Evolutionary conservation across 2,113 vertebrate species (phyloP).

Genomic region (Herpailurus yagouaroundi): DNA sequence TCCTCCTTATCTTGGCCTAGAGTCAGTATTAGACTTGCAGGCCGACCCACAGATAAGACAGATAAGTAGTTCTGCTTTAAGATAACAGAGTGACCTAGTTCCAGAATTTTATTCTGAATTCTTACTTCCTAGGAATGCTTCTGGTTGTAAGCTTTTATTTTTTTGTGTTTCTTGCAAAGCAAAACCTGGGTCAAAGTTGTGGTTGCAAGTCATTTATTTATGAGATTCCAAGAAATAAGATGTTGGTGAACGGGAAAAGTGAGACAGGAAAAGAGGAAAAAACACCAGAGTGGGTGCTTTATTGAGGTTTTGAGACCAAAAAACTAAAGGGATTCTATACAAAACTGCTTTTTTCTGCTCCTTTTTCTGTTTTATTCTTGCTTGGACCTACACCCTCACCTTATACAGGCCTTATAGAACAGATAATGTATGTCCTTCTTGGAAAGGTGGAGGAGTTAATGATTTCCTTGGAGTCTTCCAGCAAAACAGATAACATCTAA

Average conservation of each 20-base stretch:
- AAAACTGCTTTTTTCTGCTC: neutral
- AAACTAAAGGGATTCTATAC: neutral
- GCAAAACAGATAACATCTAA: neutral
- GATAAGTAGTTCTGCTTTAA: neutral
- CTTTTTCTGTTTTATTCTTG: neutral
- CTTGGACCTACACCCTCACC: neutral
- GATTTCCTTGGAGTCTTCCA: neutral
- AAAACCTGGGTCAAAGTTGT: neutral
- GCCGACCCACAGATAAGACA: neutral
- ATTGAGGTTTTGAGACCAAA: neutral
- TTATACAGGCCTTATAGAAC: neutral
- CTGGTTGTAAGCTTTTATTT: neutral
- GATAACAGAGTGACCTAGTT: neutral
- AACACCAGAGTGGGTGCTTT: fast-evolving
- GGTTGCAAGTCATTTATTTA: neutral
- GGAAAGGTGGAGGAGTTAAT: neutral
- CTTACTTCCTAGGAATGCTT: neutral
- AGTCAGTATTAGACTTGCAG: neutral
- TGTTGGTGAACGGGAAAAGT: neutral
- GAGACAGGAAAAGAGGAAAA: neutral
- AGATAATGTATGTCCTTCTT: neutral
- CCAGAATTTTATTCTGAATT: slow-evolving; percentile 7
- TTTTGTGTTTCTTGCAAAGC: neutral
- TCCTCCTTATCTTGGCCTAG: neutral
- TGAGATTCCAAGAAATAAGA: neutral